phyloP scores from a whole-genome alignment of 2,113 vertebrate genomes.

The Amia ocellicauda region DNA sequence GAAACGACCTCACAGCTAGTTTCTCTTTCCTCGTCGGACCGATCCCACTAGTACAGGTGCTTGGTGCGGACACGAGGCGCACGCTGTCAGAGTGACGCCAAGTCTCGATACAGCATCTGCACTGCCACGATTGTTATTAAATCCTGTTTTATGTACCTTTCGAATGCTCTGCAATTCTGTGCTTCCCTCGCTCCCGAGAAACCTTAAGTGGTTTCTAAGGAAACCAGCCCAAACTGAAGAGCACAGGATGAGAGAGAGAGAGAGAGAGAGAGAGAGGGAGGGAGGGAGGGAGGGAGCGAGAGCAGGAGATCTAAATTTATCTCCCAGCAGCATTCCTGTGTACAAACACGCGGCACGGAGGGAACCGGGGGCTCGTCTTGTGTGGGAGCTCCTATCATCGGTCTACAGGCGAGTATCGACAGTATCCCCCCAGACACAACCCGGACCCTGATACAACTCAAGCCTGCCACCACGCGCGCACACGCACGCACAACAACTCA shows the following conservation, averaged over 20 bases:
- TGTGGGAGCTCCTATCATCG: conserved; percentile 28
- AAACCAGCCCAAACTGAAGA: conserved; percentile 72
- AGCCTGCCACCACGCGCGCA: too few species aligned
- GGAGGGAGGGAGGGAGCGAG: too few species aligned
- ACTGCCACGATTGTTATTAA: conserved; percentile 34
- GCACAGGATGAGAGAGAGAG: too few species aligned
- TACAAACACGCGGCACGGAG: conserved; percentile 61
- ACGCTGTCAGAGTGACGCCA: too few species aligned
- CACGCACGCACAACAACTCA: too few species aligned
- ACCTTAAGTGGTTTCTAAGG: conserved; percentile 72
- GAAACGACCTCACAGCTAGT: too few species aligned
- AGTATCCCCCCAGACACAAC: too few species aligned
- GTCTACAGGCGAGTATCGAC: conserved; percentile 18
- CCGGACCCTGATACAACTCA: too few species aligned
- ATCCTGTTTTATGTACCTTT: conserved; percentile 45
- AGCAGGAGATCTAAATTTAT: conserved; percentile 77
- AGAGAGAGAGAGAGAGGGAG: conserved; percentile 70
- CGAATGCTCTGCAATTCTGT: conserved; percentile 53
- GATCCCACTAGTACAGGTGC: too few species aligned
- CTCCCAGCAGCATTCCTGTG: conserved; percentile 72
- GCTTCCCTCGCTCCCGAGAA: conserved; percentile 54
- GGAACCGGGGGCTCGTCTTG: conserved; percentile 56
- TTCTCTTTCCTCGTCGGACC: too few species aligned
- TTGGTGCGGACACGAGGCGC: too few species aligned
- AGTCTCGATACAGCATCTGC: too few species aligned